A percentile compares a stretch with the other conserved stretches of the same genome.
phyloP scores from a whole-genome alignment of 2,888 invertebrate genomes.

The Flexamia atlantica region DNA sequence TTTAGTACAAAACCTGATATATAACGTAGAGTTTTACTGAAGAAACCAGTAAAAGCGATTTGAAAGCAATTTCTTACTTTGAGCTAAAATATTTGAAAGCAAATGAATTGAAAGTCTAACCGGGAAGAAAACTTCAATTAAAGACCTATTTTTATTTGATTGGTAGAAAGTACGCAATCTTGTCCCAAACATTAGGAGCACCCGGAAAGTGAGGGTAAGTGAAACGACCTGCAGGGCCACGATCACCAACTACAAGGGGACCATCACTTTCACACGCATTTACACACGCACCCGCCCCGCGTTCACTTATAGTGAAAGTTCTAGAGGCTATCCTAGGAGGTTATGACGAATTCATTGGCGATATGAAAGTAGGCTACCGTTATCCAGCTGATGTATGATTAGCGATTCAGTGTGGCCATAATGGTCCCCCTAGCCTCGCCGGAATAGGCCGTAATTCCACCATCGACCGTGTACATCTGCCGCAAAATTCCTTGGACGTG shows the following conservation, averaged over 20 bases:
- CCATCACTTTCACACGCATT: constrained; percentile 32
- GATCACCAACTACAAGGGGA: too few species aligned
- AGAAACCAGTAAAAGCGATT: too few species aligned
- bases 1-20: too few species aligned
- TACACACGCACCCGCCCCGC: constrained; percentile 22
- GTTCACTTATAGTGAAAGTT: constrained; percentile 14
- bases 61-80: too few species aligned
- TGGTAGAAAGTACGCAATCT: too few species aligned
- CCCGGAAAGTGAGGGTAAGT: not conserved
- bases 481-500: not conserved
- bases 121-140: too few species aligned
- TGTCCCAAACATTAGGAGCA: too few species aligned
- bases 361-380: constrained; percentile 15
- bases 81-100: too few species aligned
- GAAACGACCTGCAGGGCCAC: not conserved
- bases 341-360: constrained; percentile 28
- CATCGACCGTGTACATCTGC: not conserved
- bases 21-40: too few species aligned
- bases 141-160: too few species aligned
- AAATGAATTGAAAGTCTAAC: too few species aligned
- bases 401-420: not conserved
- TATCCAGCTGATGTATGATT: not conserved
- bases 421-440: not conserved
- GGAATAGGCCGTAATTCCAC: not conserved
- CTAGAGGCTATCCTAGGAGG: not conserved